Percentiles rank a stretch among this genome's conserved stretches.
Conservation (phyloP, 2,888 invertebrate species). For the Bibio marci region DNA sequence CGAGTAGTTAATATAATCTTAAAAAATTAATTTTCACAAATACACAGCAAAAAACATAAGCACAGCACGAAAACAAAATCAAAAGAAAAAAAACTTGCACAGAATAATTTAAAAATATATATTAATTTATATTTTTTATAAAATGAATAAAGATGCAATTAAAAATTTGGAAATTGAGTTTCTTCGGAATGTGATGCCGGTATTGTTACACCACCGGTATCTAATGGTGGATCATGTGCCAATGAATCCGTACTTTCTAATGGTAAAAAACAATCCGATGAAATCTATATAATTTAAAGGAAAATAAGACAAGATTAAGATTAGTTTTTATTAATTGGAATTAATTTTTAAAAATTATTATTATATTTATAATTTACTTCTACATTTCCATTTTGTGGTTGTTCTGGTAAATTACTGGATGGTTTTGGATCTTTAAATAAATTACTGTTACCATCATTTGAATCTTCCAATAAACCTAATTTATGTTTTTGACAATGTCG, state of each 20-base stretch:
- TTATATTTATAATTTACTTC: slow-evolving; percentile 16
- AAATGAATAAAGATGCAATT: too few relatives aligned
- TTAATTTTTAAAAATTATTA: too few relatives aligned
- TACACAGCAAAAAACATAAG: too few relatives aligned
- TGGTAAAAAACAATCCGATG: slow-evolving; percentile 23
- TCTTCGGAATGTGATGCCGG: slow-evolving; percentile 24
- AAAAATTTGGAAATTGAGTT: slow-evolving; percentile 21
- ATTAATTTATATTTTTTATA: too few relatives aligned
- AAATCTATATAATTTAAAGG: slow-evolving; percentile 14
- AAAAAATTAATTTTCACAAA: too few relatives aligned
- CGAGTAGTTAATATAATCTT: too few relatives aligned
- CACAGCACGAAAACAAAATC: too few relatives aligned
- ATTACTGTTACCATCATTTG: slow-evolving; percentile 19
- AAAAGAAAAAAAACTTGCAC: too few relatives aligned
- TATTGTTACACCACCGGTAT: slow-evolving; percentile 26
- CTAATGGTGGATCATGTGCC: slow-evolving; percentile 22
- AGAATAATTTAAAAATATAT: too few relatives aligned
- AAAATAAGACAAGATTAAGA: too few relatives aligned
- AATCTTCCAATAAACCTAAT: slow-evolving; percentile 20
- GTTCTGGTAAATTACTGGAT: slow-evolving; percentile 1
- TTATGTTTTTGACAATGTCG: slow-evolving; percentile 23
- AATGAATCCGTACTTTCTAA: slow-evolving; percentile 24
- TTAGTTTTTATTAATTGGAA: too few relatives aligned
- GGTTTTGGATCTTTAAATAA: slow-evolving; percentile 11
- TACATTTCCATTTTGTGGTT: slow-evolving; percentile 15